phyloP scores from a whole-genome alignment of 2,113 vertebrate species.

The Eolophus roseicapilla region DNA sequence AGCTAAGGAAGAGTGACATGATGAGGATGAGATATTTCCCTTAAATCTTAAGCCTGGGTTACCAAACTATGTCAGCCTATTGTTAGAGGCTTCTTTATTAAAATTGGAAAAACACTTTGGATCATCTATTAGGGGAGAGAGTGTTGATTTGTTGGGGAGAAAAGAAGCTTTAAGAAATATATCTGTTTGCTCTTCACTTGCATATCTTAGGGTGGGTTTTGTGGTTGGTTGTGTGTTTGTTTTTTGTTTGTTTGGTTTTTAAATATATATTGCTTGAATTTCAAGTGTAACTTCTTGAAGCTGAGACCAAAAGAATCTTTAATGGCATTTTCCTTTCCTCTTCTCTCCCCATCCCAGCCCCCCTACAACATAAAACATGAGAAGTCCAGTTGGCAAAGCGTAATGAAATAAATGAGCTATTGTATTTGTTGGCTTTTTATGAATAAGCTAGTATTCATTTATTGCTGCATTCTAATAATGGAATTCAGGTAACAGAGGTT shows the following conservation, averaged over 20 bases:
- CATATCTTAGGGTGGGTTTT: background rate
- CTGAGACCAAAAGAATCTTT: background rate
- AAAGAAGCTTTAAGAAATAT: background rate
- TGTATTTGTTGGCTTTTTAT: constrained; percentile 72
- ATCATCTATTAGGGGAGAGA: background rate
- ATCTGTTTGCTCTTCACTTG: background rate
- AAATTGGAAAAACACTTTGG: background rate
- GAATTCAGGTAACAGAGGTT: constrained; percentile 70
- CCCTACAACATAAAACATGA: background rate
- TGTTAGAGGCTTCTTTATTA: background rate
- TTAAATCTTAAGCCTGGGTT: background rate
- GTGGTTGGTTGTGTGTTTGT: background rate
- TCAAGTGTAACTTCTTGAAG: background rate
- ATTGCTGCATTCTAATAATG: constrained; percentile 68
- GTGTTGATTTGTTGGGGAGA: background rate
- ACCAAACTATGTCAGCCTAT: background rate
- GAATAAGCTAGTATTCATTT: constrained; percentile 76
- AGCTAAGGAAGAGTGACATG: background rate
- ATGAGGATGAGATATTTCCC: background rate
- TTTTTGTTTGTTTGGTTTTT: background rate
- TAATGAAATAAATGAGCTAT: constrained; percentile 68
- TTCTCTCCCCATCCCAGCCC: background rate
- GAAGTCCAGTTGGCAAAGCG: constrained; percentile 32
- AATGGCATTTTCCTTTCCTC: background rate
- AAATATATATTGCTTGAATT: background rate